Base-by-base conservation (phyloP, 2,888 invertebrate genomes). In the Andrena camellia region DNA sequence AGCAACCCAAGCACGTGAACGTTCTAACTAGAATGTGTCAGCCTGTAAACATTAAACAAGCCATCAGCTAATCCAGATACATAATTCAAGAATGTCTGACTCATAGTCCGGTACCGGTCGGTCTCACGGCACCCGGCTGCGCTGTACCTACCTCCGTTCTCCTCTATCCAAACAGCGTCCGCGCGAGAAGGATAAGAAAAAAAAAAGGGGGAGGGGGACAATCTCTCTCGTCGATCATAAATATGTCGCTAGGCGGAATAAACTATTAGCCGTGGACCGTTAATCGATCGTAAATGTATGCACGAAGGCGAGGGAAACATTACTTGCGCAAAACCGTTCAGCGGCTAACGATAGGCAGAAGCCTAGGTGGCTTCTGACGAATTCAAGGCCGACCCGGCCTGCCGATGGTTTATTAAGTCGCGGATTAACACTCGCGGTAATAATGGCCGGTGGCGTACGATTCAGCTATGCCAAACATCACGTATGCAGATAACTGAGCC, bases 41-140 rank as follows among this genome's bases (percentile, higher is more conserved):
- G 81, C 74, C 59, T 33, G 74, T 81, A 74, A 80, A 81, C 81
- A 81, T 81, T 81, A 68, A 81, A 81, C 81, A 59, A 83, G 72
- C 80, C 80, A 71, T 71, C 80, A 48, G 54, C 74, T 81, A 89
- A 82, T 88, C 86, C 83, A 85, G 78, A 88, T 88, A 86, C 85
- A 89, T 88, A 85, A 89, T 88, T 86, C 77, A 89, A 77, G 69
- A 84, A 84, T 59, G 81, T 20, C 59, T 87, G 83, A 88, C 74
- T 88, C 87, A 89, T 54, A 50, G 23, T 67, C 23, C 29, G 71
- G 26, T 78, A 70, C 54, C 60, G 75, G 33, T 68, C 50, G 63
- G 57, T 70, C n/a, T 78, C 50, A 50, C 35, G 2, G 17, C 66
- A 52, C 31, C 42, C 64, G 10, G 57, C 57, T 20, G 54, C 54